Evolutionary conservation across 2,797 vertebrate species (phyloP).

Genomic region (Karalla daura): DNA sequence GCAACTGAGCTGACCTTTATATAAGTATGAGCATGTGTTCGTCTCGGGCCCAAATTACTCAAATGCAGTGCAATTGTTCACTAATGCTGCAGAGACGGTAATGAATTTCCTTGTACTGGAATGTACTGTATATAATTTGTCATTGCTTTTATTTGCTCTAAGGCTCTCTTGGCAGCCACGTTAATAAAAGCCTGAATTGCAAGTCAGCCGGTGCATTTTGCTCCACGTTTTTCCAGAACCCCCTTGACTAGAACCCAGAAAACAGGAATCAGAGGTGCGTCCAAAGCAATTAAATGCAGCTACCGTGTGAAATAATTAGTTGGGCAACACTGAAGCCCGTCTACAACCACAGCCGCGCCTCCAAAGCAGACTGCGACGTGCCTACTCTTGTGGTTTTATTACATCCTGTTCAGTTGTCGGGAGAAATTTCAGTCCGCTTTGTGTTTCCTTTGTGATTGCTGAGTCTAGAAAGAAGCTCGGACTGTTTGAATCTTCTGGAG

Average conservation of each 20-base stretch:
- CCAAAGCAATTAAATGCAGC: background rate
- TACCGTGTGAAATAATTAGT: slow-evolving; percentile 6
- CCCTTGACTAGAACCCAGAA: slow-evolving; percentile 8
- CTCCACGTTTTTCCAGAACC: slow-evolving; percentile 20
- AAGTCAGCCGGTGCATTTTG: background rate
- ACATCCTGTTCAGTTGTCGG: background rate
- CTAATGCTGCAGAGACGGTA: too few species aligned
- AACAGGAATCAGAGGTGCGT: background rate
- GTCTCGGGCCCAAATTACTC: background rate
- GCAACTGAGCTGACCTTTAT: background rate
- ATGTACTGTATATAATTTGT: background rate
- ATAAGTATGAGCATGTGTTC: background rate
- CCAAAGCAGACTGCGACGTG: background rate
- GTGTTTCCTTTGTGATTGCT: background rate
- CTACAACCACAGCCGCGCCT: background rate
- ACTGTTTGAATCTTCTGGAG: background rate
- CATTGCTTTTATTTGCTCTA: background rate
- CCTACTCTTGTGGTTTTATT: background rate
- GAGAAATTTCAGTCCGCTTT: background rate
- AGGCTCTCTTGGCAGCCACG: background rate
- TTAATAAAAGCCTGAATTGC: slow-evolving; percentile 3
- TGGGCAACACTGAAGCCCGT: background rate
- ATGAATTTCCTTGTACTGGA: background rate
- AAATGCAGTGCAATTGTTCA: too few species aligned
- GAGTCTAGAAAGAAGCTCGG: background rate